Base-by-base conservation (phyloP, 2,797 vertebrate species). In the Lagocephalus sceleratus region DNA sequence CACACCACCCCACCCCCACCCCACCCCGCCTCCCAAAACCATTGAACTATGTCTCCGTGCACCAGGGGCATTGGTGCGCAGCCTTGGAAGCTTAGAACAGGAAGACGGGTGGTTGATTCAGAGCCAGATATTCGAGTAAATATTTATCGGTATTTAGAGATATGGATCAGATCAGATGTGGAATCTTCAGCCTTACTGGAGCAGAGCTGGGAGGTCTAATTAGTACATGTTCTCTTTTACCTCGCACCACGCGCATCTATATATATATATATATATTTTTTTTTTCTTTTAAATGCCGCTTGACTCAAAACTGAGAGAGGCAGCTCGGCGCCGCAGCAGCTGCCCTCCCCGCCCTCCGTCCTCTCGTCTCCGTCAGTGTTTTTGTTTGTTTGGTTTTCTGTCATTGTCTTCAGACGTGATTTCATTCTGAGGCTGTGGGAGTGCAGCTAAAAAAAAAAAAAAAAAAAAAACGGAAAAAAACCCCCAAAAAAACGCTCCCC, bases 141-240 rank as follows among this genome's bases (percentile, higher is more conserved):
- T 3, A 35, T 10, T 35, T 12, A 11, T 29, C 26, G 10, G 14
- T 35, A 14, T 35, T 35, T 2, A 14, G 14, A 35, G 32, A 29
- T 11, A 29, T 29, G 26, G 26, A 9, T 29, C 8, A 35, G 32
- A 14, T 1, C 32, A 35, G 32, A 14, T 35, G 14, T 35, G 32
- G 32, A 35, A 35, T 14, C 32, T 35, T 35, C 32, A 29, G 6
- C 0, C 2, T 50, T 25, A 20, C 61, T 1, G 0, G 56, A 55
- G 20, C n/a, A 12, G 49, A 63, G 54, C 59, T 58, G 58, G 56
- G 50, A 76, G 73, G 57, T 51, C 66, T 81, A 79, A 85, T 82
- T 78, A 76, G 53, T 29, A 64, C 47, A 25, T 55, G 71, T 70
- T 40, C 50, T 4, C 4, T 4, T 21, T 62, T 61, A 75, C 47